Evolutionary conservation across 2,888 invertebrate species (phyloP).

Genomic region (Baccha elongata): DNA sequence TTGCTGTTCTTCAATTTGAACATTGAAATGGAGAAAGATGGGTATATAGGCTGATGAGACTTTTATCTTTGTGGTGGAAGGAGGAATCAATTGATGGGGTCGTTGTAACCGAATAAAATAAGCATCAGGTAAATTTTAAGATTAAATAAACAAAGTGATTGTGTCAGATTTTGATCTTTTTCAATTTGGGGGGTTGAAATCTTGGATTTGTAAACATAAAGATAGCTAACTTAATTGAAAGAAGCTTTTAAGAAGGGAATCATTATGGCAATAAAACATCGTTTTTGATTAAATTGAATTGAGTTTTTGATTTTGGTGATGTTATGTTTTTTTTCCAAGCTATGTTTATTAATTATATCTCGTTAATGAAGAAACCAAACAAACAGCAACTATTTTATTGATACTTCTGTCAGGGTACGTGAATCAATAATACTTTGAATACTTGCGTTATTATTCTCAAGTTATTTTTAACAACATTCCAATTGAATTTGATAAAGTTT

Average conservation of each 20-base stretch:
- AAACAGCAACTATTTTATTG: too few relatives aligned
- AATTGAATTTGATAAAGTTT: too few relatives aligned
- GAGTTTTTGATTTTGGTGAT: too few relatives aligned
- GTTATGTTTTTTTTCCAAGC: too few relatives aligned
- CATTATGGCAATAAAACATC: not conserved
- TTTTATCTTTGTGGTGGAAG: not conserved
- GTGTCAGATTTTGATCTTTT: conserved; percentile 54
- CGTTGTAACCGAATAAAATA: conserved; percentile 8
- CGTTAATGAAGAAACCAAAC: too few relatives aligned
- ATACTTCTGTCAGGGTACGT: too few relatives aligned
- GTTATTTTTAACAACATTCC: too few relatives aligned
- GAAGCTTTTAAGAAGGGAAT: not conserved
- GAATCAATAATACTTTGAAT: too few relatives aligned
- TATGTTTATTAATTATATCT: too few relatives aligned
- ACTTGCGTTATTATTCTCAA: too few relatives aligned
- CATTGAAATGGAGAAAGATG: not conserved
- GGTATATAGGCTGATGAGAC: not conserved
- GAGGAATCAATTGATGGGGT: conserved; percentile 15
- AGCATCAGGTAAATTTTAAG: conserved; percentile 60
- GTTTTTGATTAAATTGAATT: too few relatives aligned
- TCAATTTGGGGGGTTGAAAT: not conserved
- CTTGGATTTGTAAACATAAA: not conserved
- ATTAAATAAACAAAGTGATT: conserved; percentile 54
- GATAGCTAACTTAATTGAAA: not conserved
- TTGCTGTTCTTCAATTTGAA: conserved; percentile 50